Evolutionary conservation across 2,113 vertebrate genomes (phyloP).

Genomic region (Synodontis membranacea): DNA sequence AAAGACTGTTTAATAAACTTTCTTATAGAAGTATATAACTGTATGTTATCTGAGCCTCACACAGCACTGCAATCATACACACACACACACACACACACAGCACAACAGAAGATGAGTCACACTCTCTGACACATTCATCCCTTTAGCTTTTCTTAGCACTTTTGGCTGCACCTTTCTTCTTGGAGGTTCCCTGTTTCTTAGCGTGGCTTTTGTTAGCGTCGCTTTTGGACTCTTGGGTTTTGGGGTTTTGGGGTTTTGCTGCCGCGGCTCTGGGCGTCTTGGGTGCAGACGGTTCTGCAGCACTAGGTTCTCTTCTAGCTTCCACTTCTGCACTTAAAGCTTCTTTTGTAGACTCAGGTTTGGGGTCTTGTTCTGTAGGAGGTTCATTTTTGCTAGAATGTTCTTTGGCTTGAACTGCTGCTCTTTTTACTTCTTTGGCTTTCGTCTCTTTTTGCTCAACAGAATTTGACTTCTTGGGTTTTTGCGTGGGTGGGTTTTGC

Average conservation of each 20-base stretch:
- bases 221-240: slow-evolving; percentile 40
- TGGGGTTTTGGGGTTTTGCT: slow-evolving; percentile 30
- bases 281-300: background rate
- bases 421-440: background rate
- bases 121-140: background rate
- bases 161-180: slow-evolving; percentile 47
- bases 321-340: background rate
- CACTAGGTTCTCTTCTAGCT: slow-evolving; percentile 2
- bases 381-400: background rate
- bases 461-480: slow-evolving; percentile 28
- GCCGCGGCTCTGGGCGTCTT: background rate
- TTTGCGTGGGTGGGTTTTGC: background rate
- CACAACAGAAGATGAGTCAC: background rate
- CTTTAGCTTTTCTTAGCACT: slow-evolving; percentile 43
- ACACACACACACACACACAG: slow-evolving; percentile 21
- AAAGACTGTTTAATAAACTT: background rate
- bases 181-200: slow-evolving; percentile 46
- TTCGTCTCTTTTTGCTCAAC: slow-evolving; percentile 23
- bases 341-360: background rate
- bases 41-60: background rate
- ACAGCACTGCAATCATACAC: slow-evolving; percentile 35
- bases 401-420: background rate
- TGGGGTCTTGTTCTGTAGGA: background rate
- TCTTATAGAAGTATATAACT: background rate
- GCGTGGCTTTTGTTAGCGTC: slow-evolving; percentile 31